Percentiles rank a stretch among this genome's conserved stretches.
phyloP scores from a whole-genome alignment of 1,140 invertebrate genomes.

The Lepeophtheirus salmonis region DNA sequence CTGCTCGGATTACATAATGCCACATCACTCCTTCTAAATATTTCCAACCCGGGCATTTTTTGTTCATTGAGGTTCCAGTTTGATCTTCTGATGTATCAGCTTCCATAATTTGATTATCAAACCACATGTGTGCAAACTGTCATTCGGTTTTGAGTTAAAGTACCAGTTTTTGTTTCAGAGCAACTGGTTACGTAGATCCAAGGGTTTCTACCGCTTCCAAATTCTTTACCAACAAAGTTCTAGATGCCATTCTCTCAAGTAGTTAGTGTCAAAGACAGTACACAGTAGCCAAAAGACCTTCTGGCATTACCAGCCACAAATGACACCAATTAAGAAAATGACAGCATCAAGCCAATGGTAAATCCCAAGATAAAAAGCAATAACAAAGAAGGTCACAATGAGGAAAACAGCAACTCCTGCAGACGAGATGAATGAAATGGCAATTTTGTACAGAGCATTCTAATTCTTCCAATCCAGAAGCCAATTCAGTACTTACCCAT shows the following conservation, averaged over 20 bases:
- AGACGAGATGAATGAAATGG: constrained; percentile 97
- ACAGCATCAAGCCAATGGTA: constrained; percentile 97
- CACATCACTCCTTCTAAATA: constrained; percentile 72
- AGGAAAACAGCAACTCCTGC: constrained; percentile 95
- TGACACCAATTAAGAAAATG: too few species aligned
- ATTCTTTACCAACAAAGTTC: constrained; percentile 92
- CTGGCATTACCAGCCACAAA: constrained; percentile 94
- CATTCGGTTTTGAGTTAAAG: too few species aligned
- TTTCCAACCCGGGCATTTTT: constrained; percentile 77
- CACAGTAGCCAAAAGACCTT: constrained; percentile 90
- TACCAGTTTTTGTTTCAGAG: constrained; percentile 91
- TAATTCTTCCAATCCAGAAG: constrained; percentile 47
- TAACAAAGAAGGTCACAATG: constrained; percentile 89
- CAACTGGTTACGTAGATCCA: constrained; percentile 87
- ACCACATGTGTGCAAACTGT: constrained; percentile 96
- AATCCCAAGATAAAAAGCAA: constrained; percentile 85
- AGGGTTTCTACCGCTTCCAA: constrained; percentile 90
- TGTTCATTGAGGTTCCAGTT: constrained; percentile 73
- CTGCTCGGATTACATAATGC: constrained; percentile 89
- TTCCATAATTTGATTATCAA: constrained; percentile 89
- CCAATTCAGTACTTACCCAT: constrained; percentile 64
- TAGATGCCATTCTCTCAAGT: constrained; percentile 90
- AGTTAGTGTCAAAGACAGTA: constrained; percentile 81
- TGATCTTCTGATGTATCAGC: constrained; percentile 87
- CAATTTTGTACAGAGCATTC: constrained; percentile 74